phyloP scores from a whole-genome alignment of 2,113 vertebrate genomes.

The Callaeas wilsoni region DNA sequence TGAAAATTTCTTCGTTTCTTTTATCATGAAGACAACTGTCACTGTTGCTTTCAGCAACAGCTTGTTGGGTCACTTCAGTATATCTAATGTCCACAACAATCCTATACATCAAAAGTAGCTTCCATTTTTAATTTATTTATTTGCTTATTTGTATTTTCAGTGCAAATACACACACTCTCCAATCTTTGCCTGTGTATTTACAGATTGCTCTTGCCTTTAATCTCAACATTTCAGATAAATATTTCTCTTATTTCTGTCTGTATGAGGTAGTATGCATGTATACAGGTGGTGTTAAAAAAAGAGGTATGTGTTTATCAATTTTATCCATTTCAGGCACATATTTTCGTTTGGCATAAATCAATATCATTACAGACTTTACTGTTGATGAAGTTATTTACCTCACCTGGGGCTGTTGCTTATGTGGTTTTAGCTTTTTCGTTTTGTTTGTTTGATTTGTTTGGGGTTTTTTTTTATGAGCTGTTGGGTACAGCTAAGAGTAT shows the following conservation, averaged over 20 bases:
- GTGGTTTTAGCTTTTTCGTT: neutral
- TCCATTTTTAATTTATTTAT: neutral
- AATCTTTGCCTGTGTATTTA: neutral
- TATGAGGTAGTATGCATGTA: neutral
- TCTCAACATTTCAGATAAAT: neutral
- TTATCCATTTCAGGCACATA: neutral
- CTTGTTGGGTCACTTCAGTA: neutral
- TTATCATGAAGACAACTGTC: neutral
- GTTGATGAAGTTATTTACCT: neutral
- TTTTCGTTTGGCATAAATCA: neutral
- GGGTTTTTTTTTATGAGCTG: neutral
- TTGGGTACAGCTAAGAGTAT: neutral
- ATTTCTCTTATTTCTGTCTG: neutral
- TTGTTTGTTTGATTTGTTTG: neutral
- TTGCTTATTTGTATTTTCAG: neutral
- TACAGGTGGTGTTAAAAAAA: neutral
- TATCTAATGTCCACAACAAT: neutral
- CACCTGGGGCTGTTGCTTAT: neutral
- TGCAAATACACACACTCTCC: neutral
- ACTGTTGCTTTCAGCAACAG: neutral
- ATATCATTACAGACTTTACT: neutral
- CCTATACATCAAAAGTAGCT: neutral
- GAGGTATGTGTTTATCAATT: neutral
- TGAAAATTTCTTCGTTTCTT: neutral
- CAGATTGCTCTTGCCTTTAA: neutral